phyloP scores from a whole-genome alignment of 1,140 invertebrate species.

The Polypedilum vanderplanki region DNA sequence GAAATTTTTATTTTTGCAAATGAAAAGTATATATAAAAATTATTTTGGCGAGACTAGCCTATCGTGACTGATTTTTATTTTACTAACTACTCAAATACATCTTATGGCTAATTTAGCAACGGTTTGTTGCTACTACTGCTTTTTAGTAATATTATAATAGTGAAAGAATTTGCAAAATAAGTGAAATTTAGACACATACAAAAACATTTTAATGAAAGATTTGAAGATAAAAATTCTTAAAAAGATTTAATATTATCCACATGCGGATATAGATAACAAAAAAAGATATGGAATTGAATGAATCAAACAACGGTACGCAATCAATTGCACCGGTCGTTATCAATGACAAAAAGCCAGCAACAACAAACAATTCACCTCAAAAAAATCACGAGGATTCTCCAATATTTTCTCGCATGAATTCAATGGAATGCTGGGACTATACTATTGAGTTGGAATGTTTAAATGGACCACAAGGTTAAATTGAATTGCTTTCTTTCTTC shows the following conservation, averaged over 20 bases:
- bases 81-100: neutral
- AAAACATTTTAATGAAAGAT: neutral
- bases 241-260: too few species aligned
- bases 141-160: neutral
- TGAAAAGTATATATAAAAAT: neutral
- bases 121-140: too few species aligned
- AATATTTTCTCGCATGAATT: conserved; percentile 48
- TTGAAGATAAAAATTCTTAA: neutral
- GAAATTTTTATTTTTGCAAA: conserved; percentile 15
- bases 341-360: neutral
- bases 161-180: neutral
- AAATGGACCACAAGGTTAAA: conserved; percentile 59
- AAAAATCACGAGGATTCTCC: neutral
- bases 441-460: conserved; percentile 70
- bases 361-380: neutral
- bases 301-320: neutral
- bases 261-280: neutral
- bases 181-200: neutral
- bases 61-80: conserved; percentile 24
- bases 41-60: conserved; percentile 1
- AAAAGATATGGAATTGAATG: conserved; percentile 7
- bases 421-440: conserved; percentile 74
- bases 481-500: neutral
- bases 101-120: neutral
- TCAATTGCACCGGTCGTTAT: neutral